Evolutionary conservation across 2,113 vertebrate species (phyloP), one percentile per base, ranked within the genome.

Genomic region (Girardinichthys multiradiatus): DNA sequence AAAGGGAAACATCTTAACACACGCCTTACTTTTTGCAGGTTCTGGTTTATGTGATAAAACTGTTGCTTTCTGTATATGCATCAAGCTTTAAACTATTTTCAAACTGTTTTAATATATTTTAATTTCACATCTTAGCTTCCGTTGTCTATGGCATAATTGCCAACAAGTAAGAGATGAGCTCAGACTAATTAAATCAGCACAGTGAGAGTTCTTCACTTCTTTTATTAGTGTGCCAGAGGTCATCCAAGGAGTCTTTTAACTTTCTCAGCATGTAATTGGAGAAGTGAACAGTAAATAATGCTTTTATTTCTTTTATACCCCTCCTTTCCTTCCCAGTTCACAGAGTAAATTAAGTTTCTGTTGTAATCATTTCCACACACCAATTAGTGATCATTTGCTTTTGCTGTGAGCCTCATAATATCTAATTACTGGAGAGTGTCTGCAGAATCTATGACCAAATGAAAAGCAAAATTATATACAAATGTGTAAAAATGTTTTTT

Each of bases 281-380:
- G 35, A 31, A 48, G 35, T 71, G 77, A 82, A 84, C 72, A 73
- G 76, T 90, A 85, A 90, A 88, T 87, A 81, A 72, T 70, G 57
- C 79, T 73, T 87, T 67, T 81, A 57, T 88, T 89, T 87, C 78
- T 83, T 78, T 59, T 79, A 60, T 42, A 29, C 28, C 62, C 74
- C 84, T 93, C 94, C 94, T 94, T 92, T 95, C 92, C 95, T 93
- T 94, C 85, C 90, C 91, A 93, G 90, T 48, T 77, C 62, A 74
- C 61, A 42, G 67, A 78, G 76, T 64, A 82, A 92, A 91, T 82
- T 66, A 85, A 85, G 77, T 88, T 89, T 89, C 82, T 82, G 70
- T 70, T 76, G 65, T 72, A 76, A 90, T 90, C 64, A 88, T 88
- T 85, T 87, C 83, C 79, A 61, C 82, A 84, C 33, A 90, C 85